phyloP scores from a whole-genome alignment of 2,113 vertebrate genomes.

The Collichthys lucidus region DNA sequence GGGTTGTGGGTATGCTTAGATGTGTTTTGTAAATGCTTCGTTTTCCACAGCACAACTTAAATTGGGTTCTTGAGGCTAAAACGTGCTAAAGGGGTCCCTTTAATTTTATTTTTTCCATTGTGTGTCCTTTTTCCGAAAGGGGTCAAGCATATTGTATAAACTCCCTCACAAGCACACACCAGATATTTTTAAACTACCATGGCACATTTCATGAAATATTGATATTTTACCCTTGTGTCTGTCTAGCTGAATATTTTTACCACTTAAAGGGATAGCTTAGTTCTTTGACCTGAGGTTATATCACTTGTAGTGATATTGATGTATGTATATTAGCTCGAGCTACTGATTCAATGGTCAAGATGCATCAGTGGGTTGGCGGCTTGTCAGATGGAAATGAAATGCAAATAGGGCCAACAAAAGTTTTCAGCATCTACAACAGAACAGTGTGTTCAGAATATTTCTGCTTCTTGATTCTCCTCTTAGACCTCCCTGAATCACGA shows the following conservation, averaged over 20 bases:
- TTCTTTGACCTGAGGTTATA: background rate
- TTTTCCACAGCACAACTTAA: slow-evolving; percentile 19
- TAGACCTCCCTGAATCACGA: slow-evolving; percentile 47
- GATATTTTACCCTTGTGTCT: slow-evolving; percentile 23
- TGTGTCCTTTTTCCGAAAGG: background rate
- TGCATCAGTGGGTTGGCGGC: background rate
- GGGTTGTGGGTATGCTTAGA: slow-evolving; percentile 26
- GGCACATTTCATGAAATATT: slow-evolving; percentile 24
- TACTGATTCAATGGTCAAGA: slow-evolving; percentile 17
- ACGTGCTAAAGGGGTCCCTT: background rate
- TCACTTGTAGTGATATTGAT: background rate
- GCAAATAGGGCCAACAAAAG: slow-evolving; percentile 29
- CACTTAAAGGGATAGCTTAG: slow-evolving; percentile 1
- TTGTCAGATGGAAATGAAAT: slow-evolving; percentile 33
- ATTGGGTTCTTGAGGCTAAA: slow-evolving; percentile 43
- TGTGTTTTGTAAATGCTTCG: slow-evolving; percentile 27
- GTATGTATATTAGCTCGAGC: background rate
- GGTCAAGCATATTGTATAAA: slow-evolving; percentile 18
- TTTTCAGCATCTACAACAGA: slow-evolving; percentile 29
- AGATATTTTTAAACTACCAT: slow-evolving; percentile 21
- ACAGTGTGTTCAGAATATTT: slow-evolving; percentile 19
- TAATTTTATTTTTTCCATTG: slow-evolving; percentile 6
- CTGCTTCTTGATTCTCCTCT: slow-evolving; percentile 33
- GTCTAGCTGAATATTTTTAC: background rate
- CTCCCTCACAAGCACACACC: slow-evolving; percentile 31